Conservation (phyloP, 2,888 invertebrate species). For the Thereva nobilitata region DNA sequence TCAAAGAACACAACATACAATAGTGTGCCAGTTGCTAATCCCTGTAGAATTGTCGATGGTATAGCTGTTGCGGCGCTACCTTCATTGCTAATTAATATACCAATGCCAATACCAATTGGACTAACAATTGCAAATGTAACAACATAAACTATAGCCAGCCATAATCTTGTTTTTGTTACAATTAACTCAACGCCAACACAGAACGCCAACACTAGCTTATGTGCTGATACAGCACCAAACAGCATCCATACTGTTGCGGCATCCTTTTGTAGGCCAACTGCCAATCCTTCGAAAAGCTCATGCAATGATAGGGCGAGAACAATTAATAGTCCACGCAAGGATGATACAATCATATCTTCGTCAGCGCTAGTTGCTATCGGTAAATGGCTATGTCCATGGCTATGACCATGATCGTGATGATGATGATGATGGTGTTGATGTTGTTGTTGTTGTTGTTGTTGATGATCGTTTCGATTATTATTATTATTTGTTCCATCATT, state of each 20-base stretch:
- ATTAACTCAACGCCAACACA: slow-evolving; percentile 85
- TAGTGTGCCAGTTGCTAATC: slow-evolving; percentile 88
- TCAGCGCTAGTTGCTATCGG: slow-evolving; percentile 47
- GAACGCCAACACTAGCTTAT: slow-evolving; percentile 85
- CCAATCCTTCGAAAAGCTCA: slow-evolving; percentile 83
- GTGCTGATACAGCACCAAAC: slow-evolving; percentile 81
- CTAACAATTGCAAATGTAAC: slow-evolving; percentile 79
- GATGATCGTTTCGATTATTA: slow-evolving; percentile 38
- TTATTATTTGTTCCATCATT: slow-evolving; percentile 36
- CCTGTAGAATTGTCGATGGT: slow-evolving; percentile 71
- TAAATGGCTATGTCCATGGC: slow-evolving; percentile 49
- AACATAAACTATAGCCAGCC: slow-evolving; percentile 69
- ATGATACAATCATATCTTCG: slow-evolving; percentile 53
- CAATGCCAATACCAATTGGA: slow-evolving; percentile 78
- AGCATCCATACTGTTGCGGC: slow-evolving; percentile 72
- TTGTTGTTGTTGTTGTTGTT: slow-evolving; percentile 37
- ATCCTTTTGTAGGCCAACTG: slow-evolving; percentile 75
- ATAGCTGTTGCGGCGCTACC: slow-evolving; percentile 65
- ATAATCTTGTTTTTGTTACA: slow-evolving; percentile 68
- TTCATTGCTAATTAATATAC: slow-evolving; percentile 67
- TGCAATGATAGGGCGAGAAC: slow-evolving; percentile 84
- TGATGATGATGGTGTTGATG: slow-evolving; percentile 38
- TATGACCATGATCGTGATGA: slow-evolving; percentile 17
- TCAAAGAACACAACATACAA: slow-evolving; percentile 97
- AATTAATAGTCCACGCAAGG: slow-evolving; percentile 73